Base-by-base conservation (phyloP, 2,797 vertebrate genomes). In the Brotula barbata region DNA sequence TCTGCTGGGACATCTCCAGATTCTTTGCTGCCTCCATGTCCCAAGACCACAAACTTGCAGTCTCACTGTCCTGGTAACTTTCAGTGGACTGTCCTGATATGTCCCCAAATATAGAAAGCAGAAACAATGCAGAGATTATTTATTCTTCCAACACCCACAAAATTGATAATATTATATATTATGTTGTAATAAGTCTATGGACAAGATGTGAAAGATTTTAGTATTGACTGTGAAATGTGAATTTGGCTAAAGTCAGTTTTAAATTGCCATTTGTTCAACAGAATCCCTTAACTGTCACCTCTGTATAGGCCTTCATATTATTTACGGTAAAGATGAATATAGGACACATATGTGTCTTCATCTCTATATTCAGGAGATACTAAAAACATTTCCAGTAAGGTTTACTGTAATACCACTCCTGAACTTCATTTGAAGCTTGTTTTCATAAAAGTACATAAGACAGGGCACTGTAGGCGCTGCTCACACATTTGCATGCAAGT, bases 1-100 rank as follows among this genome's bases (percentile, higher is more conserved):
- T 85, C 58, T 89, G 88, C 28, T 92, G 92, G 20, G 90, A 92
- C 48, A 90, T 50, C 31, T 93, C 89, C 73, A 93, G 82, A 44
- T 88, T 89, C 74, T 93, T 91, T 2, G 90, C 90, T 0, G 74
- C 58, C 47, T 87, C 87, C 0, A 67, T 51, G 42, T 82, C 83
- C 65, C 75, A 84, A 0, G 92, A 89, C 93, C 93, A 94, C 56
- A 83, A 2, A 44, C 73, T 87, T 37, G 23, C 53, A 3, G 83
- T 17, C 46, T 85, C 66, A 37, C 81, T 81, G 63, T 68, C 80
- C 42, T 78, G 85, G 68, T 72, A 87, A 3, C 85, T 84, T 36
- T 87, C 84, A 42, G 84, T 53, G 28, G 85, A 64, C 2, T 83
- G 73, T 47, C 86, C 93, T 93, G 83, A 40, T 69, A 71, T 7